A percentile compares a stretch with the other conserved stretches of the same genome.
phyloP scores from a whole-genome alignment of 2,113 vertebrate species.

The Dunckerocampus dactyliophorus region DNA sequence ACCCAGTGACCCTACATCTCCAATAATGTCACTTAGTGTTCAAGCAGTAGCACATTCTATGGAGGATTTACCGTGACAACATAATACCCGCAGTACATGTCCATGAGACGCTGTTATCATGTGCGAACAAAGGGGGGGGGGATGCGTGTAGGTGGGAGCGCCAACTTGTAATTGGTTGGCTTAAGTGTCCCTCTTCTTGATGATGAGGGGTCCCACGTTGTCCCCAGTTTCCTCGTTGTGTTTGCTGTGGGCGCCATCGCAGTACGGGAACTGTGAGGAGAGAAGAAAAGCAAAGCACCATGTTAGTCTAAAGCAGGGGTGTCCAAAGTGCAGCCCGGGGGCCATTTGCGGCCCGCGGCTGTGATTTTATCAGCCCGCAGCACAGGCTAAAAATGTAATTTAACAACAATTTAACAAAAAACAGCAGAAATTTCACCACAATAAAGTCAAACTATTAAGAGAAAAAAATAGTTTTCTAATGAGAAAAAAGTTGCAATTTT shows the following conservation, averaged over 20 bases:
- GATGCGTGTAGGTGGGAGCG: not conserved
- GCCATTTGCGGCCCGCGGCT: too few relatives aligned
- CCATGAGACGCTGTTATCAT: not conserved
- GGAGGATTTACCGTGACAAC: not conserved
- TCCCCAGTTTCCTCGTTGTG: slow-evolving; percentile 78
- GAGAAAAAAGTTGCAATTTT: too few relatives aligned
- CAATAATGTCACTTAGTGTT: not conserved
- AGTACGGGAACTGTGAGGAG: slow-evolving; percentile 72
- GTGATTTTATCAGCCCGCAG: too few relatives aligned
- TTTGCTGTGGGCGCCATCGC: slow-evolving; percentile 74
- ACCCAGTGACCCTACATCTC: not conserved
- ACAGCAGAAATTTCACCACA: too few relatives aligned
- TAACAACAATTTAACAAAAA: too few relatives aligned
- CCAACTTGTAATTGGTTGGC: not conserved
- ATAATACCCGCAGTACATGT: not conserved
- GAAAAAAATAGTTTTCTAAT: too few relatives aligned
- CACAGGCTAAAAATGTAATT: too few relatives aligned
- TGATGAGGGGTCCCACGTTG: slow-evolving; percentile 78
- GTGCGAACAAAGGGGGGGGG: not conserved
- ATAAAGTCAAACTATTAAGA: too few relatives aligned
- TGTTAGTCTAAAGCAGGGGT: too few relatives aligned
- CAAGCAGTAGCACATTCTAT: not conserved
- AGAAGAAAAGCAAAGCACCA: not conserved
- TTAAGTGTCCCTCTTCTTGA: slow-evolving; percentile 75
- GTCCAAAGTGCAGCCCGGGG: too few relatives aligned